Evolutionary conservation across 2,113 vertebrate genomes (phyloP), one percentile per base, ranked within the genome.

Genomic region (Lichenostomus cassidix): DNA sequence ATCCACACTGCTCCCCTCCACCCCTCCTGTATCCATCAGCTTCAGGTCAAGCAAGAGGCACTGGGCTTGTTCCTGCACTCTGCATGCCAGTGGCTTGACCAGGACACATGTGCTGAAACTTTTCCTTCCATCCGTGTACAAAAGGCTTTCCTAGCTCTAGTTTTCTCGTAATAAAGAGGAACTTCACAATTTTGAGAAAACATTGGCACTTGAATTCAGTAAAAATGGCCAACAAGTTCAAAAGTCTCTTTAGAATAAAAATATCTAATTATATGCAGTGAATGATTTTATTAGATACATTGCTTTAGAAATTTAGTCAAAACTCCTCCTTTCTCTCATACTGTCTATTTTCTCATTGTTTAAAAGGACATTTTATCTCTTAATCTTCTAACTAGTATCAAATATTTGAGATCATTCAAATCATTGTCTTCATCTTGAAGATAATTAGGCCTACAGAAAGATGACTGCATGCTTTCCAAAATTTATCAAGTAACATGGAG

Each of bases 21-120:
- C 9, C 20, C 63, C n/a, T 69, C 75, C 55, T 49, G 24, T 62
- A 93, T 89, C 79, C 69, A 81, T 90, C 80, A 90, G 59, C 63
- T 81, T 65, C 88, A 92, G 85, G 90, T 94, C 92, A 96, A 88
- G 86, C 76, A 67, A 55, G 64, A 92, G 92, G 64, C 88, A 77
- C 55, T 5, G 1, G 47, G n/a, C 25, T 67, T 62, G 18, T 86
- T 92, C 65, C 82, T 8, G 2, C 85, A 31, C 42, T 29, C 41
- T 23, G 31, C 37, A 11, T 63, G 29, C 41, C 4, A 0, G 7
- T 46, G 47, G 25, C 10, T 83, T 63, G 55, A 39, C 35, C 39
- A 55, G 33, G 15, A 31, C n/a, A 59, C 0, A 1, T 19, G 10
- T 33, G 37, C 15, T 55, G 35, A 69, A 86, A 52, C 11, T 52